Base-by-base conservation (phyloP, 2,888 invertebrate species). In the Frankliniella intonsa region DNA sequence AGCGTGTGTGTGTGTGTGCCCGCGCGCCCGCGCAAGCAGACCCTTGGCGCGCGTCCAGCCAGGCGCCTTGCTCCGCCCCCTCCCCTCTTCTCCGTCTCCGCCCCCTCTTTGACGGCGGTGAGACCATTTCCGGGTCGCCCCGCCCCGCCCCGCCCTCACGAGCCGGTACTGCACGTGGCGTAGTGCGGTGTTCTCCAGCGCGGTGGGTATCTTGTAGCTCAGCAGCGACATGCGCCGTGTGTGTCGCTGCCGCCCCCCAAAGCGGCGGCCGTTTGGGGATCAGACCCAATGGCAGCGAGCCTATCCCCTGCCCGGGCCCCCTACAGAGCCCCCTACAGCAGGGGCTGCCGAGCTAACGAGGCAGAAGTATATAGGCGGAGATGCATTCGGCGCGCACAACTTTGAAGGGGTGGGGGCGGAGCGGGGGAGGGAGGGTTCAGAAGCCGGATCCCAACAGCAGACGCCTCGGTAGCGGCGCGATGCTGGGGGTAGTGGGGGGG, bases 301-400 rank as follows among this genome's bases (percentile, higher is more conserved):
- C 38, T 5, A 5, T 38, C 38, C 38, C 38, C 38, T 5, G 38
- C 38, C 38, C 38, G 3, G 38, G 3, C 38, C 38, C 38, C 3
- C 38, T n/a, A n/a, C 38, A 38, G 38, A 38, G 3, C 38, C 38
- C 38, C 38, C 38, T 38, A 3, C 38, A 38, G 38, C 38, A 38
- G 38, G 38, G 38, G 50, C 62, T 80, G 14, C 81, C n/a, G 69
- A 80, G 14, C 51, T 17, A 81, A 50, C 81, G 49, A 80, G 17
- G 82, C 55, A 55, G 55, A 55, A 55, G 19, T 55, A 55, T 55
- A 38, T 55, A 55, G 55, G 55, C 55, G 55, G 17, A 5, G 19
- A 55, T 5, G 55, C 55, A 55, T 55, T 19, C 55, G 19, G 17
- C 55, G 38, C 38, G 38, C 38, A 38, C 38, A 38, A 38, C 38